Conservation (phyloP, 2,797 vertebrate species). For the Stomatorhinus walkeri region DNA sequence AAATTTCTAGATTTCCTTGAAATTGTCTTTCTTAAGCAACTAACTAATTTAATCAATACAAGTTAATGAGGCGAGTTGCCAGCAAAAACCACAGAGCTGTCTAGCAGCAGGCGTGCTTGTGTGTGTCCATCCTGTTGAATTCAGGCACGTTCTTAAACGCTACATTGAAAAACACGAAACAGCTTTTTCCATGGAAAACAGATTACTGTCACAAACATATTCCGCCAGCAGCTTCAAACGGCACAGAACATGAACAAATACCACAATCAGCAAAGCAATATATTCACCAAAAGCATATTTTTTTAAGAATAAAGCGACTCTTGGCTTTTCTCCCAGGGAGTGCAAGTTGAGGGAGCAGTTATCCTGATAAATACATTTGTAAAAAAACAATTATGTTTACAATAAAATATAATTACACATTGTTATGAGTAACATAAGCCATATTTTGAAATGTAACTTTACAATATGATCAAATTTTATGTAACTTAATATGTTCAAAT, state of each 20-base stretch:
- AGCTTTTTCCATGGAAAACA: neutral
- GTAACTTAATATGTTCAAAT: neutral
- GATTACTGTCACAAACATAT: neutral
- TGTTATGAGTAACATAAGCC: neutral
- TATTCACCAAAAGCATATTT: neutral
- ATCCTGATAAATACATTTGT: neutral
- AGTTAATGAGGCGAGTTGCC: neutral
- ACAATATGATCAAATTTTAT: neutral
- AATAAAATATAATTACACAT: neutral
- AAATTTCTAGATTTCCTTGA: neutral
- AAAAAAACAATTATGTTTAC: neutral
- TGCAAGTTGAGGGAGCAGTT: neutral
- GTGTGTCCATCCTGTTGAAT: neutral
- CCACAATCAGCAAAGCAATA: neutral
- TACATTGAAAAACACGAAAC: neutral
- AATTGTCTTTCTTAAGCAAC: neutral
- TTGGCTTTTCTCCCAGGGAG: neutral
- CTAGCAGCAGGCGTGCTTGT: neutral
- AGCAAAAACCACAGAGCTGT: neutral
- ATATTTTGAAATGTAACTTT: neutral
- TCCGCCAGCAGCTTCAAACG: neutral
- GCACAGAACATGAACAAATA: neutral
- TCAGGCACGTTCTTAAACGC: neutral
- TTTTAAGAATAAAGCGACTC: neutral
- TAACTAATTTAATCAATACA: neutral